Evolutionary conservation across 2,113 vertebrate genomes (phyloP), one percentile per base, ranked within the genome.

Genomic region (Dicrurus megarhynchus): DNA sequence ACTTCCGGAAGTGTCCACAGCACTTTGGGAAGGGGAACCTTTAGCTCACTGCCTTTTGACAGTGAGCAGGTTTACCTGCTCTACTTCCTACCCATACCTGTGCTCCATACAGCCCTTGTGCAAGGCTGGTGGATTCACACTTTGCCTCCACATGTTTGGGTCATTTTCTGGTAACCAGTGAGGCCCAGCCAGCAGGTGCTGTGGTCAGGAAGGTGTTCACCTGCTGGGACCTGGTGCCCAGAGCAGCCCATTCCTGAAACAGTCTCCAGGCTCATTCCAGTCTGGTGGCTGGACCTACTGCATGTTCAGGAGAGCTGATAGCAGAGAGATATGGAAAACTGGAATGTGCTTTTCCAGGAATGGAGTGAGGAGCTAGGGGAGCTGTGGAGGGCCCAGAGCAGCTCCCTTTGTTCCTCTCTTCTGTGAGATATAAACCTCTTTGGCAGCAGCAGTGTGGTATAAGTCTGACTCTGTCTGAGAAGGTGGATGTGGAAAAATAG

Each of bases 231-330:
- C 13, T 46, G 23, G 28, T 67, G 52, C 42, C 67, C 23, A 21
- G 55, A 60, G 41, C 27, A 75, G 16, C 16, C 47, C 56, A 22
- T 11, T 57, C 24, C 60, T 82, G 49, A 23, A 84, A 39, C 0
- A 3, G 16, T 6, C 27, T 92, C 16, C 64, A 68, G 63, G 35
- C 22, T 76, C n/a, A 4, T 35, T 90, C 35, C 26, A 41, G n/a
- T 14, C n/a, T 3, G 5, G 22, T 56, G 41, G 16, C 27, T 3
- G 1, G 23, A 82, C 46, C 33, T 44, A 30, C 50, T 39, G 11
- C 9, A 21, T 17, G 4, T 47, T 33, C 23, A 32, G 47, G 30
- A 86, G 4, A 79, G 10, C 6, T 0, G 0, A 52, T 10, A 23
- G 30, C 39, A 73, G 57, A 32, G 9, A 55, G 20, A 21, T 27